Evolutionary conservation across 2,113 vertebrate genomes (phyloP).

Genomic region (Sylvilagus bachmani): DNA sequence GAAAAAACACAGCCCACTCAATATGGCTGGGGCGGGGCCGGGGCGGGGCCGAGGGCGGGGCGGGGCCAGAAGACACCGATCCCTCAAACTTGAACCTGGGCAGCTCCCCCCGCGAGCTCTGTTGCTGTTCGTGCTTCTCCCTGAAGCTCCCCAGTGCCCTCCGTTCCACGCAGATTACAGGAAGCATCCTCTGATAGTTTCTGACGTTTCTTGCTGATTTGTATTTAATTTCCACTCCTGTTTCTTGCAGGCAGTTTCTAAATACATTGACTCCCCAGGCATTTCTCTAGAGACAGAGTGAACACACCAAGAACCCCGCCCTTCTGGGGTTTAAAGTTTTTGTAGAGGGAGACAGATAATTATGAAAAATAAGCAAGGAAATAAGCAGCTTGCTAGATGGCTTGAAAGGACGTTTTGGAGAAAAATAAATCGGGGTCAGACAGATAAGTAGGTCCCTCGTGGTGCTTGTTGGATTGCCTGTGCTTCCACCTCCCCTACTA

Average conservation of each 20-base stretch:
- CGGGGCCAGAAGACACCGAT: too few species aligned
- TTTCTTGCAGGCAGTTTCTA: slow-evolving; percentile 29
- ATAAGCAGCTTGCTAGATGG: background rate
- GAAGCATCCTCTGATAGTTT: slow-evolving; percentile 16
- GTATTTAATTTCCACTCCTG: slow-evolving; percentile 20
- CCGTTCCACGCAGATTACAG: background rate
- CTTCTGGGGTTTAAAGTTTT: slow-evolving; percentile 2
- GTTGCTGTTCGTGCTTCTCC: slow-evolving; percentile 25
- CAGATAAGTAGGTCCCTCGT: background rate
- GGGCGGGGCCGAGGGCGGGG: background rate
- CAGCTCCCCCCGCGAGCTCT: background rate
- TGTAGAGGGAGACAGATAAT: background rate
- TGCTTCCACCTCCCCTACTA: background rate
- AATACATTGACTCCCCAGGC: slow-evolving; percentile 4
- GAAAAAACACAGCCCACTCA: background rate
- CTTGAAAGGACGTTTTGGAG: background rate
- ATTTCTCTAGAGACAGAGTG: background rate
- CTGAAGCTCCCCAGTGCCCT: background rate
- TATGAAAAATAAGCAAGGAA: slow-evolving; percentile 10
- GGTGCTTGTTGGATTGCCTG: background rate
- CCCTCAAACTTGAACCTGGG: background rate
- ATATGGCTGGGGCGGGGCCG: background rate
- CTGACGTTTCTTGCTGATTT: slow-evolving; percentile 51
- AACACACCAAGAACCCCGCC: background rate
- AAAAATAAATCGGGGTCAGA: background rate